A percentile compares a stretch with the other conserved stretches of the same genome.
Conservation (phyloP, 2,888 invertebrate species). For the Anagyrus pseudococci region DNA sequence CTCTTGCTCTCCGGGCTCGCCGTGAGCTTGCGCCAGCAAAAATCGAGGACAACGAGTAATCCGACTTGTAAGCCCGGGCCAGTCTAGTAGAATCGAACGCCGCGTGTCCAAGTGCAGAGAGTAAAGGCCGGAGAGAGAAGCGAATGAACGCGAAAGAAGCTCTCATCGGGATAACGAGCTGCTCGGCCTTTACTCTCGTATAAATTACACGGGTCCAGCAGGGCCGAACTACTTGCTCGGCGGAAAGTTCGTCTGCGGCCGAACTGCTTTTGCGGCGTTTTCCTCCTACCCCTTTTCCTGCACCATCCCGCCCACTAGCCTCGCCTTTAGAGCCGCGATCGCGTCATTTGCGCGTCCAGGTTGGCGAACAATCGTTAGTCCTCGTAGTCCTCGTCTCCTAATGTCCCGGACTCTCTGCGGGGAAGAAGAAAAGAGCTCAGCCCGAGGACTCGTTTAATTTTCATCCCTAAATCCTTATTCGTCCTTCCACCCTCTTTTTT, state of each 20-base stretch:
- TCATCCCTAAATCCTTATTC: not conserved
- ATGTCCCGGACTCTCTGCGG: too few relatives aligned
- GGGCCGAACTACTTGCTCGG: slow-evolving; percentile 13
- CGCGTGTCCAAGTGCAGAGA: too few relatives aligned
- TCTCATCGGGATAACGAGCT: slow-evolving; percentile 20
- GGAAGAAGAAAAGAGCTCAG: too few relatives aligned
- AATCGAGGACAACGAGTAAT: too few relatives aligned
- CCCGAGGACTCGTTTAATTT: too few relatives aligned
- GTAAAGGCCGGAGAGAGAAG: too few relatives aligned
- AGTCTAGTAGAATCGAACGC: too few relatives aligned
- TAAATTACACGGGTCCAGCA: slow-evolving; percentile 10
- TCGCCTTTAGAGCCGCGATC: not conserved
- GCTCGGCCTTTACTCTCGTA: slow-evolving; percentile 8
- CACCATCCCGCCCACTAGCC: not conserved
- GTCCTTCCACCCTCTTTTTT: not conserved
- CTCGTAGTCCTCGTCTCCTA: not conserved
- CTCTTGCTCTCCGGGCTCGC: too few relatives aligned
- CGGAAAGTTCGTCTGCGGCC: slow-evolving; percentile 8
- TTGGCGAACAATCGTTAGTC: not conserved
- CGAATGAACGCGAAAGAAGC: too few relatives aligned
- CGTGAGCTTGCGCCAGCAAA: too few relatives aligned
- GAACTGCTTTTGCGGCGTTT: slow-evolving; percentile 20
- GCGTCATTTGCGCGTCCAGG: too few relatives aligned
- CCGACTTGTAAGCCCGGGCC: too few relatives aligned
- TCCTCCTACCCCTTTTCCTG: not conserved